Percentiles rank a stretch among this genome's conserved stretches.
Conservation (phyloP, 2,113 vertebrate species). For the Crotalus horridus region DNA sequence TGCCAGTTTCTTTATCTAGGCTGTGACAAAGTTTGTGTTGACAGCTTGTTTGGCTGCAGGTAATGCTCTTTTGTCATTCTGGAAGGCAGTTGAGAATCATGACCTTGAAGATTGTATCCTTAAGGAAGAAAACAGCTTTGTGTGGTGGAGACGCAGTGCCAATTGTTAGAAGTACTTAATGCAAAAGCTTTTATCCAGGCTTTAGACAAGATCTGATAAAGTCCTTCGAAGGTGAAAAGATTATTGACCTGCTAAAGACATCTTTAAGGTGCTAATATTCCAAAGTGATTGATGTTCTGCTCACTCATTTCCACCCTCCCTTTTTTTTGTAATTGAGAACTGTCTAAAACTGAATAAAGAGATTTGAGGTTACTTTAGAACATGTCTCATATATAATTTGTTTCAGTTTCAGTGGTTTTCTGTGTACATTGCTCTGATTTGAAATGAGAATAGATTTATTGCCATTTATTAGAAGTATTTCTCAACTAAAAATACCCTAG, state of each 20-base stretch:
- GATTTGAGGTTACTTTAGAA: conserved; percentile 78
- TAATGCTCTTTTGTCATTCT: conserved; percentile 82
- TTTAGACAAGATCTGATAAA: conserved; percentile 97
- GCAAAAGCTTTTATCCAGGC: conserved; percentile 89
- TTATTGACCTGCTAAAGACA: conserved; percentile 98
- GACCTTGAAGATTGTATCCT: conserved; percentile 90
- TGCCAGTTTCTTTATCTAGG: conserved; percentile 91
- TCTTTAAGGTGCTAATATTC: conserved; percentile 86
- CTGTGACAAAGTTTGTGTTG: conserved; percentile 93
- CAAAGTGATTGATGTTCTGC: conserved; percentile 94
- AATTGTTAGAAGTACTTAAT: conserved; percentile 87
- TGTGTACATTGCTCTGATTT: conserved; percentile 44
- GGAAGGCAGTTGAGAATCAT: conserved; percentile 78
- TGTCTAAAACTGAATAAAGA: conserved; percentile 84
- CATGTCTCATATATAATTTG: conserved; percentile 70
- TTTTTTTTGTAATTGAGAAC: conserved; percentile 73
- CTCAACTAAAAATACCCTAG: not conserved
- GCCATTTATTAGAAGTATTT: conserved; percentile 22
- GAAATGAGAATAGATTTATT: conserved; percentile 46
- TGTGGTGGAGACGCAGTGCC: conserved; percentile 71
- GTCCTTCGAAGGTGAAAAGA: conserved; percentile 94
- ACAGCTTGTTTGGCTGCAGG: conserved; percentile 63
- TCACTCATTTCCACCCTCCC: conserved; percentile 67
- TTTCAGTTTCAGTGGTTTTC: conserved; percentile 55
- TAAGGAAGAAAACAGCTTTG: conserved; percentile 86